Percentiles rank a stretch among this genome's conserved stretches.
Evolutionary conservation across 2,888 invertebrate species (phyloP).

Genomic region (Griposia aprilina): DNA sequence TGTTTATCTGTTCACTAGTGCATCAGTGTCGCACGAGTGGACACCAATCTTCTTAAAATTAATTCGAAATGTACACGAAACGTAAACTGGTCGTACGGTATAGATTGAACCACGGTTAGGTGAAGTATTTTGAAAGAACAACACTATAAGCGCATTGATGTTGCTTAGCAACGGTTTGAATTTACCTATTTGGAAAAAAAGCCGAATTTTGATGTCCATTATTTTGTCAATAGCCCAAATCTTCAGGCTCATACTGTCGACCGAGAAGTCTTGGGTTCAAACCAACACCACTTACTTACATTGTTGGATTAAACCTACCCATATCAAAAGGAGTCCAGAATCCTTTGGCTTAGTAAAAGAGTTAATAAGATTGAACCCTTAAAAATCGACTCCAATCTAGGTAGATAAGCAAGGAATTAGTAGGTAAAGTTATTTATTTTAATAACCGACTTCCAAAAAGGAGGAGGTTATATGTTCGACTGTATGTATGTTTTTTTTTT

Average conservation of each 20-base stretch:
- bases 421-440: too few relatives aligned
- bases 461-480: too few relatives aligned
- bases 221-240: neutral
- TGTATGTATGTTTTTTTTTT: too few relatives aligned
- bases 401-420: neutral
- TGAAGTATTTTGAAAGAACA: slow-evolving; percentile 63
- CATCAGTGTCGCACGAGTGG: slow-evolving; percentile 69
- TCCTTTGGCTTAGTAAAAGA: accelerated
- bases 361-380: neutral
- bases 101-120: slow-evolving; percentile 66
- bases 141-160: neutral
- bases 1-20: slow-evolving; percentile 63
- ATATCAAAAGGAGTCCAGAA: neutral
- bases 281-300: neutral
- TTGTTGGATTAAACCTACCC: neutral
- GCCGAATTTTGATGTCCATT: neutral
- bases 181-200: neutral
- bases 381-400: neutral
- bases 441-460: too few relatives aligned
- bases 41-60: slow-evolving; percentile 73
- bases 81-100: slow-evolving; percentile 64
- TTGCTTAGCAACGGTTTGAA: neutral
- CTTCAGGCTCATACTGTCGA: neutral
- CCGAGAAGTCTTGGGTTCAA: neutral
- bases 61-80: slow-evolving; percentile 63